Conservation (phyloP, 2,888 invertebrate species). For the Leptinotarsa rubiginosa region DNA sequence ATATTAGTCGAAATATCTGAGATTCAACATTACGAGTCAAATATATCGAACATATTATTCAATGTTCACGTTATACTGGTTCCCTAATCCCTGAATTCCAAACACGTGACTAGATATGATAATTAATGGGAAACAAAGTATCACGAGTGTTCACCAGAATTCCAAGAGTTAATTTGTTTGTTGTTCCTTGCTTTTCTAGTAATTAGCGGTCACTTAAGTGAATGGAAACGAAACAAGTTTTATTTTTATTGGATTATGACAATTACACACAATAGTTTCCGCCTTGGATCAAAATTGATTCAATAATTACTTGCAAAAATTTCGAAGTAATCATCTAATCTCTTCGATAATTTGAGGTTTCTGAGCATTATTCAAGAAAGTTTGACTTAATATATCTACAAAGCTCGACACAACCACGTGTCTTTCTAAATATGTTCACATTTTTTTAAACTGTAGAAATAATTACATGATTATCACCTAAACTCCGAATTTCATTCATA, state of each 20-base stretch:
- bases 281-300: too few relatives aligned
- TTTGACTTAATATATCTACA: too few relatives aligned
- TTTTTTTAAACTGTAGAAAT: too few relatives aligned
- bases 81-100: not conserved
- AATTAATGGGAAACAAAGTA: slow-evolving; percentile 3
- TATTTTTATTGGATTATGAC: not conserved
- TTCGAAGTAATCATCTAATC: too few relatives aligned
- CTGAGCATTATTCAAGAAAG: too few relatives aligned
- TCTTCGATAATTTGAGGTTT: too few relatives aligned
- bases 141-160: not conserved
- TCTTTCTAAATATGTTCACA: too few relatives aligned
- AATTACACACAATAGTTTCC: not conserved
- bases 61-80: slow-evolving; percentile 6
- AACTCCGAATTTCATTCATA: too few relatives aligned
- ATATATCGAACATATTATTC: not conserved
- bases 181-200: slow-evolving; percentile 8
- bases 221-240: not conserved
- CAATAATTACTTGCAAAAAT: too few relatives aligned
- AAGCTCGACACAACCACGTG: too few relatives aligned
- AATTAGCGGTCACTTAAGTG: not conserved
- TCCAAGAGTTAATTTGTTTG: slow-evolving; percentile 10
- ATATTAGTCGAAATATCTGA: not conserved
- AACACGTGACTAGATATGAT: slow-evolving; percentile 10
- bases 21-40: not conserved
- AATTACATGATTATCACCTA: too few relatives aligned